Percentiles rank a stretch among this genome's conserved stretches.
Conservation (phyloP, 2,888 invertebrate genomes). For the Synanthedon vespiformis region DNA sequence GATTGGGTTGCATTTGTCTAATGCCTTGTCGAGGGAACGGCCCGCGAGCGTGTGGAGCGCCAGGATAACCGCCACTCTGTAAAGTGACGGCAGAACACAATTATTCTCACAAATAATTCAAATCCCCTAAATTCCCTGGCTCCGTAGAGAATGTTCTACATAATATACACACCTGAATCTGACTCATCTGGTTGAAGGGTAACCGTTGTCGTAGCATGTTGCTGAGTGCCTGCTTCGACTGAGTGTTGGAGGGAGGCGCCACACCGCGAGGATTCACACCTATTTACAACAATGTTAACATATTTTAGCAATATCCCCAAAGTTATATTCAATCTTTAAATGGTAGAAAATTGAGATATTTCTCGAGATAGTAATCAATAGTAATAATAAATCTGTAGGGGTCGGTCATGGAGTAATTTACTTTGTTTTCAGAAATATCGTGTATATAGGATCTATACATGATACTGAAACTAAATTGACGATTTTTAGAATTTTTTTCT, state of each 20-base stretch:
- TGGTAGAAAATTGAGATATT: too few species aligned
- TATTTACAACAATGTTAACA: slow-evolving; percentile 7
- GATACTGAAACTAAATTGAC: too few species aligned
- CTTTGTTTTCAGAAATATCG: too few species aligned
- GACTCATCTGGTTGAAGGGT: slow-evolving; percentile 71
- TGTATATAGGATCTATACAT: too few species aligned
- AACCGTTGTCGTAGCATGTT: slow-evolving; percentile 85
- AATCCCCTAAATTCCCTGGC: neutral
- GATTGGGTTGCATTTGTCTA: slow-evolving; percentile 60
- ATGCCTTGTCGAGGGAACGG: slow-evolving; percentile 56
- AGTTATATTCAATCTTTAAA: too few species aligned
- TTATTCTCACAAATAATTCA: neutral
- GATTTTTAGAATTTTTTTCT: too few species aligned
- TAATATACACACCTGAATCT: slow-evolving; percentile 48
- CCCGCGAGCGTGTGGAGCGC: slow-evolving; percentile 46
- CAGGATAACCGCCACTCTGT: slow-evolving; percentile 45
- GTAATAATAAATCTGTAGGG: too few species aligned
- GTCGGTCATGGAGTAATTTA: too few species aligned
- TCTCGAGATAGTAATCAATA: too few species aligned
- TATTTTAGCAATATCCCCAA: too few species aligned
- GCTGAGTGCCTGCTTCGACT: slow-evolving; percentile 87
- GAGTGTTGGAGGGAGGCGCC: slow-evolving; percentile 71
- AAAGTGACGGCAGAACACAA: too few species aligned
- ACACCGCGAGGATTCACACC: slow-evolving; percentile 50
- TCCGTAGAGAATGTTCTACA: neutral